Base-by-base conservation (phyloP, 2,113 vertebrate species). In the Clarias magur region DNA sequence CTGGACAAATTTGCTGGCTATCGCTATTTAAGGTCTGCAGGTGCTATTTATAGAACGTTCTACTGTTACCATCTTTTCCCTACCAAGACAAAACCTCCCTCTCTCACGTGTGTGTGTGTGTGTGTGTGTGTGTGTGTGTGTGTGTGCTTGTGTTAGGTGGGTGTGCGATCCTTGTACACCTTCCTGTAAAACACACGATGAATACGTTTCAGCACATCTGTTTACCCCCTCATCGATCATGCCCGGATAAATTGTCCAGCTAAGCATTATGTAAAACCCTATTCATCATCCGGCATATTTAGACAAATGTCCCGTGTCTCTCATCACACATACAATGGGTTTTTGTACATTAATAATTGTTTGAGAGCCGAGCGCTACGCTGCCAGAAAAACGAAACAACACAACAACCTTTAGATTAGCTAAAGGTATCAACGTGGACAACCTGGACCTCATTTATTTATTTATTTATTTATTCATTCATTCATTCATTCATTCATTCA, bases 11-110 rank as follows among this genome's bases (percentile, higher is more conserved):
- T 92, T 88, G 75, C 89, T 92, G 91, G 88, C 92, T 91, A 92
- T 92, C 82, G 89, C 94, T 94, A 94, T 95, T 93, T 94, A 92
- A 89, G 88, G 93, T 90, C 56, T 87, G 88, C 88, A 82, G 88
- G 92, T 89, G 85, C 93, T 95, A 95, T 95, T 94, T 92, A 94
- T 95, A 95, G 92, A 91, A 65, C 48, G 75, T 93, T 93, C 91
- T 90, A 91, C 92, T 85, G 90, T 93, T 94, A 91, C 93, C 89
- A 88, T 91, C 89, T 91, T 92, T 90, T 86, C 91, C 87, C 90
- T 89, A 87, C 84, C 60, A 81, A 89, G 85, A 88, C 42, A 30
- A 65, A 65, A 80, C 34, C 56, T 30, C 67, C 19, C 4, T 67
- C 84, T 83, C 53, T 57, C 54, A 48, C 48, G 48, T 42, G n/a